These are phyloP conservation scores for Oryzias woworae DNA, from an alignment of 2,113 vertebrate genomes.

Conservation along the genomic window DNA sequence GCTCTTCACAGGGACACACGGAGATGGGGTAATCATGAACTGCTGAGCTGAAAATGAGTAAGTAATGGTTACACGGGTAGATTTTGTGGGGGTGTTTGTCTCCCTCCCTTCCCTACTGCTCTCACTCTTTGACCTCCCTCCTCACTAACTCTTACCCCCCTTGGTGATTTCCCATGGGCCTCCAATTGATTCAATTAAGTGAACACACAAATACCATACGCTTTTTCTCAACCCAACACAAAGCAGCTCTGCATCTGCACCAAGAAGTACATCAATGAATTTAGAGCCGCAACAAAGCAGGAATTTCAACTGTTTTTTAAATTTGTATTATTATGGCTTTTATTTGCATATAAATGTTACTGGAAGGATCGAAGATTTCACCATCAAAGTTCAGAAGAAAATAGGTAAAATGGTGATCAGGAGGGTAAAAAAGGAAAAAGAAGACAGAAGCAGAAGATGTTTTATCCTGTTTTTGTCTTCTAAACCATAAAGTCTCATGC, in stretches of 20 bases:
- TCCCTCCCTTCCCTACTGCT: conserved; percentile 32
- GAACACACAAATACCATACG: conserved; percentile 72
- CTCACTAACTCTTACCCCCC: conserved; percentile 66
- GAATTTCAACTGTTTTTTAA: conserved; percentile 6
- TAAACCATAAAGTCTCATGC: conserved; percentile 57
- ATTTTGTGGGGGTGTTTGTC: conserved; percentile 31
- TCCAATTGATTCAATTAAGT: conserved; percentile 76
- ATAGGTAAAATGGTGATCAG: conserved; percentile 45
- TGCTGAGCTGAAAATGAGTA: conserved; percentile 47
- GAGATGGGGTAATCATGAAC: conserved; percentile 40
- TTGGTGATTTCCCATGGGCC: conserved; percentile 71
- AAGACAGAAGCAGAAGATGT: conserved; percentile 63
- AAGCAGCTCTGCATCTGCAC: conserved; percentile 31
- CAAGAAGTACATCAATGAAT: not conserved
- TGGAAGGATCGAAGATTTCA: conserved; percentile 37
- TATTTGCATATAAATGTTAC: conserved; percentile 12
- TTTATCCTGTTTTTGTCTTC: conserved; percentile 51
- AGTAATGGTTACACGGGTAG: conserved; percentile 47
- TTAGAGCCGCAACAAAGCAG: too few relatives aligned
- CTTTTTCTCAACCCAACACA: conserved; percentile 46
- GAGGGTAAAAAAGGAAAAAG: conserved; percentile 52
- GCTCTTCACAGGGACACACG: conserved; percentile 31
- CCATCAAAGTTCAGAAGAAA: conserved; percentile 30
- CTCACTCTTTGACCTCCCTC: conserved; percentile 69
- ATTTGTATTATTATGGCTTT: not conserved